Evolutionary conservation across 1,140 invertebrate species (phyloP).

Genomic region (Bathynomus jamesi): DNA sequence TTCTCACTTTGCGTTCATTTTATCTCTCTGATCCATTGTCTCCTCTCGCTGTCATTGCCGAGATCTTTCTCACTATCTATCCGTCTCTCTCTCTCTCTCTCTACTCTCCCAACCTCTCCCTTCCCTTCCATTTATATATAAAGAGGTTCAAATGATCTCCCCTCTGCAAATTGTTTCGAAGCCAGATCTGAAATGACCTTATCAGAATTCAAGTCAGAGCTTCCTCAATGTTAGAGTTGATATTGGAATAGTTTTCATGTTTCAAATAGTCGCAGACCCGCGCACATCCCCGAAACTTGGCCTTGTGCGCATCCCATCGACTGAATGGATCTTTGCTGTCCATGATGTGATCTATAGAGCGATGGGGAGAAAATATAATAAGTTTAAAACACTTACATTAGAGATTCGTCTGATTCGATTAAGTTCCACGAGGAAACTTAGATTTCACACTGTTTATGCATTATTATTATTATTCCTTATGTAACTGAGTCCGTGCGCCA

Average conservation of each 20-base stretch:
- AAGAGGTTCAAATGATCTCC: not conserved
- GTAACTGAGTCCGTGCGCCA: too few relatives aligned
- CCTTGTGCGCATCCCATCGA: too few relatives aligned
- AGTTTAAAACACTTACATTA: too few relatives aligned
- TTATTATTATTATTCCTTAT: too few relatives aligned
- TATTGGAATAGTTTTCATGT: slow-evolving; percentile 1
- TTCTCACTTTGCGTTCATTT: not conserved
- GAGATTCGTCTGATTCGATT: too few relatives aligned
- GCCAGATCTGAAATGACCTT: not conserved
- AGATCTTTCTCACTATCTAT: not conserved
- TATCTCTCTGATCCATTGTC: not conserved
- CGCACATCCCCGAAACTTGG: too few relatives aligned
- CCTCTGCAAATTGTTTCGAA: not conserved
- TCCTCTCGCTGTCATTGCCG: not conserved
- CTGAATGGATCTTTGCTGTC: too few relatives aligned
- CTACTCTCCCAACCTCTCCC: not conserved
- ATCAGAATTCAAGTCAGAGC: not conserved
- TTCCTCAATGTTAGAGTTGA: not conserved
- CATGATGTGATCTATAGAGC: too few relatives aligned
- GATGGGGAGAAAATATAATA: too few relatives aligned
- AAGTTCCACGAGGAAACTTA: too few relatives aligned
- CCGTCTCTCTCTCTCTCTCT: not conserved
- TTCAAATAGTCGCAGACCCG: not conserved
- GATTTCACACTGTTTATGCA: too few relatives aligned
- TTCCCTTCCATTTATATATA: not conserved